Percentiles rank a stretch among this genome's conserved stretches.
These are phyloP conservation scores for Himalopsyche japonica DNA, from an alignment of 2,888 invertebrate genomes.

Conservation along the genomic window DNA sequence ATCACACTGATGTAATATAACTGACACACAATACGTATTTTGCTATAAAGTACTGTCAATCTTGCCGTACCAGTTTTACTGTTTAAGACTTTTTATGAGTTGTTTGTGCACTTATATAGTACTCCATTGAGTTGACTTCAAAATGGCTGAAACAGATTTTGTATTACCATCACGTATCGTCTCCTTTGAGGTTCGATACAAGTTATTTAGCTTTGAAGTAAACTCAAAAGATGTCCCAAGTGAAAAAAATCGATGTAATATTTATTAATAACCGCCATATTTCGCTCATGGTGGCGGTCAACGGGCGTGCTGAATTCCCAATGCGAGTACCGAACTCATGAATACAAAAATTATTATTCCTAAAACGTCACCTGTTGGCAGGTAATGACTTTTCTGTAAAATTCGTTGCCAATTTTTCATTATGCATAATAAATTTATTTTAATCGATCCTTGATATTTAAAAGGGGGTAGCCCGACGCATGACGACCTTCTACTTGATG, in stretches of 20 bases:
- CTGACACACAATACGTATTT: too few species aligned
- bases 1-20: too few species aligned
- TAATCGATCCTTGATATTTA: neutral
- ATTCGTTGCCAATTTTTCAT: neutral
- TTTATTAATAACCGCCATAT: slow-evolving; percentile 22
- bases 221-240: slow-evolving; percentile 2
- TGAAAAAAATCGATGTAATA: slow-evolving; percentile 30
- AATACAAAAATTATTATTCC: neutral
- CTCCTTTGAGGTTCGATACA: slow-evolving; percentile 30
- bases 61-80: too few species aligned
- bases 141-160: slow-evolving; percentile 26
- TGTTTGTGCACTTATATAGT: neutral
- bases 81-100: too few species aligned
- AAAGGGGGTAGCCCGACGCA: too few species aligned
- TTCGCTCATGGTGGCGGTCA: neutral
- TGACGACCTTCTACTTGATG: too few species aligned
- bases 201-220: slow-evolving; percentile 34
- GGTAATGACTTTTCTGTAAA: neutral
- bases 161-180: slow-evolving; percentile 35
- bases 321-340: neutral
- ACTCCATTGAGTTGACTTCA: neutral
- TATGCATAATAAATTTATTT: neutral
- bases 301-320: neutral
- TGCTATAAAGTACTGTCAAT: too few species aligned
- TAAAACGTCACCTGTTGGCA: neutral